Base-by-base conservation (phyloP, 2,888 invertebrate genomes). In the Papilio gigon region DNA sequence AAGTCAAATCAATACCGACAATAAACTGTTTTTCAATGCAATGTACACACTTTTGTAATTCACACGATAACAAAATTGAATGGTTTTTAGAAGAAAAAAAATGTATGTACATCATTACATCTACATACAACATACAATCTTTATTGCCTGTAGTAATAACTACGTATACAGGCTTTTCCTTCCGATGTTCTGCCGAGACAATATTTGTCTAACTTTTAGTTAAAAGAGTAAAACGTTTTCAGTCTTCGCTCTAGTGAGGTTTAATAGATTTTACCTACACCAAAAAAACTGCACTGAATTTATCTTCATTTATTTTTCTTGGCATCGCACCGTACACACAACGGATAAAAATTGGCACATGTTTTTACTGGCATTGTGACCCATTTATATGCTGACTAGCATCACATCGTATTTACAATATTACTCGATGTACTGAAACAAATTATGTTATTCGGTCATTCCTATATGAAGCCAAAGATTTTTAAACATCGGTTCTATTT, bases 281-380 rank as follows among this genome's bases (percentile, higher is more conserved):
- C 12, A 50, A 50, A 53, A 53, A 53, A 53, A 50, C 50, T 50
- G 53, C 53, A 53, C 27, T 53, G 53, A 17, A 53, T 53, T 53
- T 53, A 53, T 53, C 30, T 53, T 53, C n/a, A 53, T 53, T 30
- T 53, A 27, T 30, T 27, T 53, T 53, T 33, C 59, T 66, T 66
- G 66, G 66, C 66, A 66, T 14, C 59, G 66, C 20, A 33, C 5
- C 50, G 11, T n/a, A 65, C 42, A 20, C 37, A 27, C 59, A 44
- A n/a, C 66, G 27, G n/a, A 60, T 47, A 44, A 47, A 65, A 66
- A 66, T 66, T 66, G 66, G 66, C 59, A 60, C 66, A 42, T n/a
- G 58, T 47, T 47, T 47, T 47, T 17, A 47, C 59, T 47, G 33
- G 58, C 56, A 37, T 30, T 58, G 20, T 65, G 42, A 59, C 66